Evolutionary conservation across 2,797 vertebrate species (phyloP).

Genomic region (Pangasius macronema): DNA sequence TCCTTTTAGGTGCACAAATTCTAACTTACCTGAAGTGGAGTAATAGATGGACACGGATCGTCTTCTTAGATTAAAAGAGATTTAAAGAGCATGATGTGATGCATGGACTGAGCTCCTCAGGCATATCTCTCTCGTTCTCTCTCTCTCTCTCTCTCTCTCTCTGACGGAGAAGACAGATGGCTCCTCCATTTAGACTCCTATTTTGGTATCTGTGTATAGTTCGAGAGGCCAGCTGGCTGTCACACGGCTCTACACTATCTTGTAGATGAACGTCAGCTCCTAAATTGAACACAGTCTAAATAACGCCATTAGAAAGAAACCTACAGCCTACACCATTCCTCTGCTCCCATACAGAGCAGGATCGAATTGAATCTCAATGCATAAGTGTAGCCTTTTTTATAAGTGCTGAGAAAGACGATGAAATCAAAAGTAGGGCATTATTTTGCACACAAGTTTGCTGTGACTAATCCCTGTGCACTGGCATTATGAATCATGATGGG

Average conservation of each 20-base stretch:
- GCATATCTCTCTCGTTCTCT: background rate
- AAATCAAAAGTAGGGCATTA: background rate
- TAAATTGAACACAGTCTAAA: background rate
- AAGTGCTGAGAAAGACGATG: background rate
- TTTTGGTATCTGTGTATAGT: conserved; percentile 77
- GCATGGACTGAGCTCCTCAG: conserved; percentile 13
- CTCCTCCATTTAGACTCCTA: conserved; percentile 75
- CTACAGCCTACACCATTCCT: background rate
- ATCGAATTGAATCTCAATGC: conserved; percentile 65
- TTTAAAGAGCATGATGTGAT: conserved; percentile 27
- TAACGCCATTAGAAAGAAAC: background rate
- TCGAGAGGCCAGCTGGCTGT: conserved; percentile 61
- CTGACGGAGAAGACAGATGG: conserved; percentile 55
- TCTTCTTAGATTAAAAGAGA: conserved; percentile 22
- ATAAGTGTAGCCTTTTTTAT: conserved; percentile 41
- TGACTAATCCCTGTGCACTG: background rate
- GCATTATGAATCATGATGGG: background rate
- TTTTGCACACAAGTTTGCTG: conserved; percentile 4
- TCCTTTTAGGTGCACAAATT: background rate
- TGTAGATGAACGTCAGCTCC: conserved; percentile 27
- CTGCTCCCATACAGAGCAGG: conserved; percentile 19
- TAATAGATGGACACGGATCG: background rate
- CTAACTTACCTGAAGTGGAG: conserved; percentile 37
- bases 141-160: background rate
- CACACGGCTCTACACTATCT: conserved; percentile 55